Evolutionary conservation across 2,888 invertebrate genomes (phyloP), one percentile per base, ranked within the genome.

Genomic region (Temnothorax unifasciatus): DNA sequence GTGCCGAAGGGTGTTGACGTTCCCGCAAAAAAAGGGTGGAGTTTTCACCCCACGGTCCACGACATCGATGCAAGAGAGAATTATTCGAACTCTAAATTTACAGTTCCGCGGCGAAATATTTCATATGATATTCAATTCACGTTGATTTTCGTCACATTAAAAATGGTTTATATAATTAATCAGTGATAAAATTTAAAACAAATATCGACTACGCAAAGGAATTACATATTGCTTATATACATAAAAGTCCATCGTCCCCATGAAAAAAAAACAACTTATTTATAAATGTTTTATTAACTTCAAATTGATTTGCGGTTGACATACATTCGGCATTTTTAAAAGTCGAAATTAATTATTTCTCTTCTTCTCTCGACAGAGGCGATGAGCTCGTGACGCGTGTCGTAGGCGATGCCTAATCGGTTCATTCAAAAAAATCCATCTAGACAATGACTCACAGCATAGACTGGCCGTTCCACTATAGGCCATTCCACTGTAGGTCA

Each of bases 1-100:
- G 71, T 82, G 68, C 77, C 77, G 71, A 88, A 91, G 93, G 92
- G 91, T 92, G 93, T 92, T 92, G 90, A 92, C 90, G 87, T 88
- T 85, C 88, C 82, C 87, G 90, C 89, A 90, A 92, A 91, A 90
- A 88, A 88, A 90, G 89, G 85, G 89, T 88, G 84, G 85, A 85
- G 84, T 82, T 75, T 82, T 75, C 83, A 85, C 89, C 88, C 83
- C 84, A 82, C 66, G 83, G 64, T 77, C 82, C 79, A 61, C 18
- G 44, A 71, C 25, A 73, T 61, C 82, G 85, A 82, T 87, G 84
- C 83, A 44, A 54, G 64, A 79, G 50, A 54, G 64, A 79, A 59
- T 71, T 47, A 74, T 83, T 84, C 87, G 83, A 84, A 79, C 82
- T 85, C 64, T 21, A 64, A 86, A 63, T 86, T 89, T 76, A 76